These are phyloP conservation scores for Proterorhinus semilunaris DNA, from an alignment of 2,113 vertebrate species.

Conservation along the genomic window DNA sequence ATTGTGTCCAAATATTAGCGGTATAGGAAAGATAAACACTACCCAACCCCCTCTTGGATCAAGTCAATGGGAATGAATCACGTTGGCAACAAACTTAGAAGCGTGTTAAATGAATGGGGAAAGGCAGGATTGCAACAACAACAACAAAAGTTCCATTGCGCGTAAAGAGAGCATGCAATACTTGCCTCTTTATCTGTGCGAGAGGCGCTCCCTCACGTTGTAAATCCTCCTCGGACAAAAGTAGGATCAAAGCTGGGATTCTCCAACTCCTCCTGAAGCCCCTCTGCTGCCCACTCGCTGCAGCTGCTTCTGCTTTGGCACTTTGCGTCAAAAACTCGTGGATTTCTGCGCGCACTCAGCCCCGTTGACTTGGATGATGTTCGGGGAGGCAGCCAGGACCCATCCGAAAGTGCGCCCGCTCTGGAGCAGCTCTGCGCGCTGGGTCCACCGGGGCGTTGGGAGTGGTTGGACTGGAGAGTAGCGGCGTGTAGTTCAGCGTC, in stretches of 20 bases:
- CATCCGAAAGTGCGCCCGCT: conserved; percentile 39
- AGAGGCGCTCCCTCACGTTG: conserved; percentile 38
- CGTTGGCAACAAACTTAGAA: conserved; percentile 12
- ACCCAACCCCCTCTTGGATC: conserved; percentile 21
- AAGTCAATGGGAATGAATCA: conserved; percentile 57
- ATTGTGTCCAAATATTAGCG: neutral
- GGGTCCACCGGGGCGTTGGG: conserved; percentile 52
- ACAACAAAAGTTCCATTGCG: neutral
- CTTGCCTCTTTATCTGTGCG: conserved; percentile 51
- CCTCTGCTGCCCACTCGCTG: conserved; percentile 19
- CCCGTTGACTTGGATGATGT: conserved; percentile 13
- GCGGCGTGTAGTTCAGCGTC: conserved; percentile 53
- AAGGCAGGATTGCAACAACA: neutral
- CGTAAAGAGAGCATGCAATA: conserved; percentile 6
- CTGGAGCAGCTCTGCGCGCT: conserved; percentile 46
- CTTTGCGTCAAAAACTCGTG: conserved; percentile 5
- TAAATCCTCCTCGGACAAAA: conserved; percentile 58
- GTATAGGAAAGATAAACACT: conserved; percentile 13
- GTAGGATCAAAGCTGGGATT: conserved; percentile 46
- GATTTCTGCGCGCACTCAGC: conserved; percentile 9
- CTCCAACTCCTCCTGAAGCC: conserved; percentile 43
- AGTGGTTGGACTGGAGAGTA: conserved; percentile 54
- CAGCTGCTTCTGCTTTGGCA: neutral
- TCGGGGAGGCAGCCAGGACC: conserved; percentile 49
- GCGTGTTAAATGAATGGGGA: conserved; percentile 8